Percentiles rank a stretch among this genome's conserved stretches.
Evolutionary conservation across 2,113 vertebrate genomes (phyloP).

Genomic region (Phrynosoma platyrhinos): DNA sequence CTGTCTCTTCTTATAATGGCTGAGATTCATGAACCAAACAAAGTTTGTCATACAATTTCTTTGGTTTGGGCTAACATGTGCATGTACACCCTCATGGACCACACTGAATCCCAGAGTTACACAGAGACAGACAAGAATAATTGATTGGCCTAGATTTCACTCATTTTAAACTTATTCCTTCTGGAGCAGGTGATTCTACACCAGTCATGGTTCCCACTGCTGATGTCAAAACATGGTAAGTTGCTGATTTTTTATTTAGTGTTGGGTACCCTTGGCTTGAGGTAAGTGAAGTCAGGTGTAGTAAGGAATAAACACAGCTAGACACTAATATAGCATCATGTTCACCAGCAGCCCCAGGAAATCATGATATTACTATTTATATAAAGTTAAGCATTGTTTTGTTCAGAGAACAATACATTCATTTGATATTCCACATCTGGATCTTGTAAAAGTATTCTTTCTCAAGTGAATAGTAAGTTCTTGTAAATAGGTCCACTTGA

Average conservation of each 20-base stretch:
- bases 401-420: conserved; percentile 43
- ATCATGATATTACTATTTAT: not conserved
- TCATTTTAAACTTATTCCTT: conserved; percentile 10
- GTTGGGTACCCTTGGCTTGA: not conserved
- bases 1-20: fast-evolving
- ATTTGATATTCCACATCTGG: conserved; percentile 53
- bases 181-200: conserved; percentile 14
- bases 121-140: fast-evolving
- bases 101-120: not conserved
- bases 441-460: conserved; percentile 55
- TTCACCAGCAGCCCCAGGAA: conserved; percentile 17
- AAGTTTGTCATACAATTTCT: not conserved
- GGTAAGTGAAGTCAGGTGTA: conserved; percentile 1
- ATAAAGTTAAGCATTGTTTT: conserved; percentile 38
- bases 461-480: conserved; percentile 28
- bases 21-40: not conserved
- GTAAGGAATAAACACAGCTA: not conserved
- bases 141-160: not conserved
- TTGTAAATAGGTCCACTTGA: conserved; percentile 56
- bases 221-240: not conserved
- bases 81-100: fast-evolving
- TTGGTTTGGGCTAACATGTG: not conserved
- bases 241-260: not conserved
- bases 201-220: not conserved
- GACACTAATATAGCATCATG: not conserved